Conservation (phyloP, 1,140 invertebrate species). For the Chlorops oryzae region DNA sequence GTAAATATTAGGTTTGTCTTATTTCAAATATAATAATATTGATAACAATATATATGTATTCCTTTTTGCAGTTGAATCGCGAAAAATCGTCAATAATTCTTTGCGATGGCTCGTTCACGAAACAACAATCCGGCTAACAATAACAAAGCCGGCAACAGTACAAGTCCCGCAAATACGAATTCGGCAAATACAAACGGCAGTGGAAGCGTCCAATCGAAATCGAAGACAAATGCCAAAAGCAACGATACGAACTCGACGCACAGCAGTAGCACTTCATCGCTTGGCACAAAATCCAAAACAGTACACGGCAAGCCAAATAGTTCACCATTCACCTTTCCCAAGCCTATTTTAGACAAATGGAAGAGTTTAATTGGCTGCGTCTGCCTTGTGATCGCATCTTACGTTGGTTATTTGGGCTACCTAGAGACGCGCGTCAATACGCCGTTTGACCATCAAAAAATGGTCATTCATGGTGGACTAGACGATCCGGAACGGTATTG, state of each 20-base stretch:
- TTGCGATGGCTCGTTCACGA: not conserved
- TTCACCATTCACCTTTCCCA: slow-evolving; percentile 24
- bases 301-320: slow-evolving; percentile 8
- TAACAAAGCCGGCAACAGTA: not conserved
- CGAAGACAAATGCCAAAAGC: not conserved
- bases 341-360: slow-evolving; percentile 39
- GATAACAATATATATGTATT: no score
- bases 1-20: no score
- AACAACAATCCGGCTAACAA: not conserved
- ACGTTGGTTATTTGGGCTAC: slow-evolving; percentile 74
- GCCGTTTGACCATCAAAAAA: slow-evolving; percentile 59
- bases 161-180: not conserved
- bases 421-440: slow-evolving; percentile 83
- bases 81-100: no score
- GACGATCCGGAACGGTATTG: slow-evolving; percentile 79
- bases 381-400: slow-evolving; percentile 57
- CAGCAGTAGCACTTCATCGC: not conserved
- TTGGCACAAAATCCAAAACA: not conserved
- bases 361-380: slow-evolving; percentile 37
- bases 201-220: not conserved
- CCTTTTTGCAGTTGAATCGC: no score
- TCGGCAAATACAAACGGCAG: not conserved
- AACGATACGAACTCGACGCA: slow-evolving; percentile 1
- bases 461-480: slow-evolving; percentile 62
- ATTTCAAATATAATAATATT: no score